Base-by-base conservation (phyloP, 2,113 vertebrate species). In the Rissa tridactyla region DNA sequence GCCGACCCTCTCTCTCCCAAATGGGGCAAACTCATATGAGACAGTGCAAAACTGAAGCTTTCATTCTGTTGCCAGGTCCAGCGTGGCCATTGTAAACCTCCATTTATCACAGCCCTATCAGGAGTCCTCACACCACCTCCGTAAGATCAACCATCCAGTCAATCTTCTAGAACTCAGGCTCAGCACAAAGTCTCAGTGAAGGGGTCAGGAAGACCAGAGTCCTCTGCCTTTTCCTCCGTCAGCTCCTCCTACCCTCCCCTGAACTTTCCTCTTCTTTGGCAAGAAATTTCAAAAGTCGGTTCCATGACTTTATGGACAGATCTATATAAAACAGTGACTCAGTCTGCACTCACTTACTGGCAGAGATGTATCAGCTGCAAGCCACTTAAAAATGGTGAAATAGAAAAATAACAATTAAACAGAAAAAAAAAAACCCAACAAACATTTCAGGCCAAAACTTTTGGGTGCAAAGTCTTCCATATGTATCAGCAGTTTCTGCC, bases 271-370 rank as follows among this genome's bases (percentile, higher is more conserved):
- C 66, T 65, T 64, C 78, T 89, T 92, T 89, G 87, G 90, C 88
- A 93, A 92, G 91, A 72, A 83, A 86, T 78, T 86, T 86, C 81
- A 80, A 32, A 91, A 94, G 73, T 93, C 79, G 82, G 58, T 90
- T 96, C 75, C 58, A 52, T 70, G 91, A 73, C 57, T 96, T 96
- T 95, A 91, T 86, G 72, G 75, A 92, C n/a, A 95, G 68, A 94
- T 84, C 65, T 91, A 81, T 92, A 88, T 90, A 91, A 96, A 96
- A 82, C 46, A 70, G 85, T 92, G 92, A 96, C 68, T 96, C 93
- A 96, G 82, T 81, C 81, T 95, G 55, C 38, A 68, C 79, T 95
- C 85, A 92, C 65, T 95, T 84, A 95, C 94, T 95, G 93, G 94
- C 83, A 96, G 55, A 89, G 64, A 72, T 82, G 62, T 60, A 86